Evolutionary conservation across 2,797 vertebrate genomes (phyloP).

Genomic region (Phoeniculus purpureus): DNA sequence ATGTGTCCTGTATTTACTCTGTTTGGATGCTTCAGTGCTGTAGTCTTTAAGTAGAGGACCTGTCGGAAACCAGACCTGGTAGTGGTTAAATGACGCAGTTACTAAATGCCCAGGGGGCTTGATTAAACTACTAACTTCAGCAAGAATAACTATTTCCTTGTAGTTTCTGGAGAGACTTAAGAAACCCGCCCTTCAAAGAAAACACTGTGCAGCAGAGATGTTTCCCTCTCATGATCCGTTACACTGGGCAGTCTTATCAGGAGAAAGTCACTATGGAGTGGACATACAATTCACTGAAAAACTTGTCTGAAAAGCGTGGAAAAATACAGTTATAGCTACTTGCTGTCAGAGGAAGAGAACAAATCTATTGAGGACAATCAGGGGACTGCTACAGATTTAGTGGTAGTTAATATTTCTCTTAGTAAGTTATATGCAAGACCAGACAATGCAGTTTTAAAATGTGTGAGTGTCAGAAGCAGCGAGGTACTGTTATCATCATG

Average conservation of each 20-base stretch:
- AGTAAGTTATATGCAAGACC: neutral
- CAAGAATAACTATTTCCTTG: constrained; percentile 21
- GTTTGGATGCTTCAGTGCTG: neutral
- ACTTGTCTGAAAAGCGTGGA: neutral
- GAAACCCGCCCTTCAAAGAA: neutral
- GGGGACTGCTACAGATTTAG: neutral
- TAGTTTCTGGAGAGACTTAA: neutral
- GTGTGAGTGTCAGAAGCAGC: neutral
- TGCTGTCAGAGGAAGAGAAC: neutral
- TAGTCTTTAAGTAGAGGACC: neutral
- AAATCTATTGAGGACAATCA: neutral
- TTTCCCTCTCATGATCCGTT: neutral
- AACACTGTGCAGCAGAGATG: neutral
- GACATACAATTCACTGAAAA: neutral
- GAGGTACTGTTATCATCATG: neutral
- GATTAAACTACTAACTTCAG: constrained; percentile 11
- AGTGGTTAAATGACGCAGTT: neutral
- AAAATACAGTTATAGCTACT: neutral
- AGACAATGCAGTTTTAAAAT: neutral
- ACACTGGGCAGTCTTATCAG: neutral
- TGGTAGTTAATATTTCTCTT: neutral
- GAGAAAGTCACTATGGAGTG: neutral
- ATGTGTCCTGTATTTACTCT: neutral
- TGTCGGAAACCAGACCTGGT: neutral
- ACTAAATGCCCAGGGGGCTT: neutral